phyloP scores from a whole-genome alignment of 2,797 vertebrate species.

The Adrianichthys oophorus region DNA sequence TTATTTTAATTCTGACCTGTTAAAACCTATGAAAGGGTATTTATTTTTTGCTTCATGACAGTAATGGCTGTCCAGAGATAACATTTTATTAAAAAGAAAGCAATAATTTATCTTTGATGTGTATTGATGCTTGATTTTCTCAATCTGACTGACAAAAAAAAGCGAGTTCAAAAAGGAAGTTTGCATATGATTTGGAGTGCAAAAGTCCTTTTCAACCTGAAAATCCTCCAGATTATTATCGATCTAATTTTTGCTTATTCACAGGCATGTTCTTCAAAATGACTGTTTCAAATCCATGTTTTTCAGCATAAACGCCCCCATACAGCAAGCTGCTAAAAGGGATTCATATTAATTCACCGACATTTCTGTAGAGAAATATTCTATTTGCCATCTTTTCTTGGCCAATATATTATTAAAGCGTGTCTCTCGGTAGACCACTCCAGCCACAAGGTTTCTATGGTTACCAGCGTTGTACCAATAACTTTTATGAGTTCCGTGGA shows the following conservation, averaged over 20 bases:
- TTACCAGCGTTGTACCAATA: slow-evolving; percentile 63
- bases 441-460: slow-evolving; percentile 69
- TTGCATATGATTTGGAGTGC: slow-evolving; percentile 8
- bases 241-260: slow-evolving; percentile 9
- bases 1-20: too few relatives aligned
- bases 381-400: slow-evolving; percentile 67
- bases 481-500: slow-evolving; percentile 62
- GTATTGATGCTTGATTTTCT: slow-evolving; percentile 2
- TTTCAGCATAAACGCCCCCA: slow-evolving; percentile 7
- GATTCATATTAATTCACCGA: slow-evolving; percentile 53
- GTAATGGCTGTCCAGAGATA: too few relatives aligned
- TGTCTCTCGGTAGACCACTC: slow-evolving; percentile 49
- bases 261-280: slow-evolving; percentile 17
- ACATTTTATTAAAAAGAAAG: too few relatives aligned
- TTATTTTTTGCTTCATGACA: too few relatives aligned
- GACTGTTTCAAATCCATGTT: slow-evolving; percentile 18
- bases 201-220: too few relatives aligned
- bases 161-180: background rate
- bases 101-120: background rate
- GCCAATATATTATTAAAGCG: slow-evolving; percentile 69
- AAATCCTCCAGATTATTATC: too few relatives aligned
- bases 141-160: slow-evolving; percentile 1
- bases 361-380: slow-evolving; percentile 65
- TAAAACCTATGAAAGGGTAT: too few relatives aligned
- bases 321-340: slow-evolving; percentile 19